Evolutionary conservation across 2,888 invertebrate genomes (phyloP), one percentile per base, ranked within the genome.

Genomic region (Acleris emargana): DNA sequence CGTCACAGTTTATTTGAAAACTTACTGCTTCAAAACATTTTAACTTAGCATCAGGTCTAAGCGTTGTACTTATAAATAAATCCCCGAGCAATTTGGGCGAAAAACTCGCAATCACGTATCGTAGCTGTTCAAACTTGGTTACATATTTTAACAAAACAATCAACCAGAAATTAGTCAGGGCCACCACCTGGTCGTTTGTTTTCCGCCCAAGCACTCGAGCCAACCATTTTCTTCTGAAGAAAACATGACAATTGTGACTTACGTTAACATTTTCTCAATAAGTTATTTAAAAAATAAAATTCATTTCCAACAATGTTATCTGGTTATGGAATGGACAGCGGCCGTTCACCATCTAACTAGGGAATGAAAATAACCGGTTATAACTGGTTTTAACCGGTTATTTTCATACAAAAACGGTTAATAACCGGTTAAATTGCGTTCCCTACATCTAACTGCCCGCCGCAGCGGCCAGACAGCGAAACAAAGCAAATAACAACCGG

Each of bases 11-110:
- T 66, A 66, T 57, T 66, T 55, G 45, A 66, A 66, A 66, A 61
- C 55, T 61, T 57, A 45, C 53, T 66, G 60, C 55, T 55, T 66
- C 60, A 66, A 60, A 61, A 66, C 59, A 66, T 55, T 54, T 64
- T 50, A 58, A 53, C 66, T 61, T 66, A 66, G 66, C 66, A 45
- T 60, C 66, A 66, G 66, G 61, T 61, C 66, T 66, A 66, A 66
- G 60, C 61, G 57, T 66, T 66, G 66, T 66, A 66, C 66, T 66
- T 66, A 66, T 52, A 61, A 60, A 61, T 66, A 66, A 43, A 66
- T 42, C 16, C 60, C 52, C 50, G 57, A 45, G 54, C 18, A 17
- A 55, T 38, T 60, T 57, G 55, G 18, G 47, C 60, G 32, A 66
- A 47, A 11, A 55, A 38, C 28, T 45, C 18, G 5, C 6, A 18